phyloP scores from a whole-genome alignment of 2,113 vertebrate species.

The Erythrocercus mccallii region DNA sequence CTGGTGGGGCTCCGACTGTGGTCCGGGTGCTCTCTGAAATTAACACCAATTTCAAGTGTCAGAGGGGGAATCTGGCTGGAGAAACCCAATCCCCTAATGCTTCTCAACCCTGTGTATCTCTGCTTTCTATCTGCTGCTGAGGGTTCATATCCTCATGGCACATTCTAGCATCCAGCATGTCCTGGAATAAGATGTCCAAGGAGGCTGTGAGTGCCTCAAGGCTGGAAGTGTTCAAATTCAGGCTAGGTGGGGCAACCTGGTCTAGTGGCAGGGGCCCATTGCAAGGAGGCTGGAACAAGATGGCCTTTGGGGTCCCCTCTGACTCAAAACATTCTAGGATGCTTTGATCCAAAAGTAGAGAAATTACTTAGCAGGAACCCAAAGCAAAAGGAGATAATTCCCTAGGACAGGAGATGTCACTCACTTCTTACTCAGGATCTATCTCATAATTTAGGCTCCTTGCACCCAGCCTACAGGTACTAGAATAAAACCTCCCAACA shows the following conservation, averaged over 20 bases:
- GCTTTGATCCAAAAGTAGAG: background rate
- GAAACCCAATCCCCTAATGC: rapidly evolving
- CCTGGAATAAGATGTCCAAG: background rate
- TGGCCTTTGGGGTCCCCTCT: background rate
- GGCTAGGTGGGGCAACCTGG: background rate
- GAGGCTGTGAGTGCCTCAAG: background rate
- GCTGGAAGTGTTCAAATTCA: background rate
- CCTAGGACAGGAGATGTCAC: background rate
- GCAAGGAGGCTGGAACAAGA: background rate
- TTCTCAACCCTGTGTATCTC: rapidly evolving
- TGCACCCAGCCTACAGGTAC: background rate
- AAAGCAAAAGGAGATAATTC: background rate
- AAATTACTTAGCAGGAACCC: background rate
- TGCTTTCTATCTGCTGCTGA: no score
- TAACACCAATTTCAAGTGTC: no score
- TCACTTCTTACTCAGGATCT: background rate
- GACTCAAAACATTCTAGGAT: background rate
- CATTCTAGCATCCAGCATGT: background rate
- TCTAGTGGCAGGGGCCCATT: background rate
- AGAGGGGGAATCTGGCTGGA: rapidly evolving
- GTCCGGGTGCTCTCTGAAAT: background rate
- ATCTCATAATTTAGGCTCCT: background rate
- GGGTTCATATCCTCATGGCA: background rate
- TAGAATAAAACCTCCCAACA: no score
- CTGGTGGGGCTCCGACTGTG: rapidly evolving